phyloP scores from a whole-genome alignment of 2,797 vertebrate species.

The Hypotaenidia philippensis region DNA sequence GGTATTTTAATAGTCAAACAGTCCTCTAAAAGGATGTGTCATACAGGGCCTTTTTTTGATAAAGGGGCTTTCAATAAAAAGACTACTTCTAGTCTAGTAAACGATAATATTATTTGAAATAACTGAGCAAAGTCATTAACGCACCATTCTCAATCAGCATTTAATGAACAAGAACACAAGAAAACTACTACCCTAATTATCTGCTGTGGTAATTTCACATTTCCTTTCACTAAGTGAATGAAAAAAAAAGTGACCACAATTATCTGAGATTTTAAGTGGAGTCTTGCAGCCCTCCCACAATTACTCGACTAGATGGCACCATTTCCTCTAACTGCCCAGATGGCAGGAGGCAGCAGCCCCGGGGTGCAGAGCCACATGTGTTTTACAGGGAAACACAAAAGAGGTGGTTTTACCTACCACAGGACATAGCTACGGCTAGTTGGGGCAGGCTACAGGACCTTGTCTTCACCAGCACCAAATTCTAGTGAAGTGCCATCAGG shows the following conservation, averaged over 20 bases:
- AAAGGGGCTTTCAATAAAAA: background rate
- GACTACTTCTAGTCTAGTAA: background rate
- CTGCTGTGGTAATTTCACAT: background rate
- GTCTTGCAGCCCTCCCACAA: background rate
- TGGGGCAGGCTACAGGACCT: background rate
- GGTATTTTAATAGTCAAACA: background rate
- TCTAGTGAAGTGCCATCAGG: background rate
- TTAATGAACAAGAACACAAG: background rate
- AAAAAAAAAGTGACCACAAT: background rate
- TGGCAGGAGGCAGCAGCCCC: background rate
- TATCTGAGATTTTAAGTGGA: background rate
- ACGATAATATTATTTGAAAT: background rate
- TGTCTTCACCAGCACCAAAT: background rate
- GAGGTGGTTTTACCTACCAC: background rate
- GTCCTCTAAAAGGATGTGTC: background rate
- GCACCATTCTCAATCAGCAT: background rate
- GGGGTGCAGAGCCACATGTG: fast-evolving
- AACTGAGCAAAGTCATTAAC: background rate
- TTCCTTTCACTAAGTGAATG: background rate
- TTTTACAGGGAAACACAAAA: background rate
- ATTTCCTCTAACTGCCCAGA: background rate
- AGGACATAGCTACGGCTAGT: background rate
- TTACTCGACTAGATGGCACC: background rate
- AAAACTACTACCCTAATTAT: background rate
- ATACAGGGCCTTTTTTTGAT: background rate